Conservation (phyloP, 2,113 vertebrate species). For the Anser cygnoides region DNA sequence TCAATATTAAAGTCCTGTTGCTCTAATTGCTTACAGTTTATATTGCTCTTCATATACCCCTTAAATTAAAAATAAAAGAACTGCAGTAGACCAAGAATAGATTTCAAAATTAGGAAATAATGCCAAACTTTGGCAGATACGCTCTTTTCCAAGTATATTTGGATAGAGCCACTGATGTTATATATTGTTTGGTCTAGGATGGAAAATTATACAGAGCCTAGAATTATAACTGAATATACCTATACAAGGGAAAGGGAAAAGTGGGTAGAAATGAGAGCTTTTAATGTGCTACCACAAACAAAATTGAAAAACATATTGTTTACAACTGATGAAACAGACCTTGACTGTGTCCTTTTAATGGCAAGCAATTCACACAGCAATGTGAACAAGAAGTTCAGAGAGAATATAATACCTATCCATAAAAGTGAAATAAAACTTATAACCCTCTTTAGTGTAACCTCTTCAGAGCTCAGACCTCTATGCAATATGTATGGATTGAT, state of each 20-base stretch:
- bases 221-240: not conserved
- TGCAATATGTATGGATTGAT: not conserved
- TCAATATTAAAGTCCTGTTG: not conserved
- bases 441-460: not conserved
- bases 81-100: not conserved
- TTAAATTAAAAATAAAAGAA: not conserved
- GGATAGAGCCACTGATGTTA: not conserved
- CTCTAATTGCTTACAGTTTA: not conserved
- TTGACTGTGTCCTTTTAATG: constrained; percentile 9
- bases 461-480: not conserved
- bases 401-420: constrained; percentile 20
- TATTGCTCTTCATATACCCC: not conserved
- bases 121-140: not conserved
- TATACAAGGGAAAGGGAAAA: not conserved
- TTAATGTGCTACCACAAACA: constrained; percentile 23
- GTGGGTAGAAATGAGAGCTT: not conserved
- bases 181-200: not conserved
- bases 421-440: constrained; percentile 22
- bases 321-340: constrained; percentile 28
- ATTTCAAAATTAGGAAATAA: not conserved
- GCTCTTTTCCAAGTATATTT: not conserved
- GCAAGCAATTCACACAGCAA: not conserved
- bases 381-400: constrained; percentile 12
- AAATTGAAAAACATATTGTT: constrained; percentile 7
- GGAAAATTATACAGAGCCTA: not conserved